These are phyloP conservation scores for Pyrgilauda ruficollis DNA, from an alignment of 2,113 vertebrate species.

Conservation along the genomic window DNA sequence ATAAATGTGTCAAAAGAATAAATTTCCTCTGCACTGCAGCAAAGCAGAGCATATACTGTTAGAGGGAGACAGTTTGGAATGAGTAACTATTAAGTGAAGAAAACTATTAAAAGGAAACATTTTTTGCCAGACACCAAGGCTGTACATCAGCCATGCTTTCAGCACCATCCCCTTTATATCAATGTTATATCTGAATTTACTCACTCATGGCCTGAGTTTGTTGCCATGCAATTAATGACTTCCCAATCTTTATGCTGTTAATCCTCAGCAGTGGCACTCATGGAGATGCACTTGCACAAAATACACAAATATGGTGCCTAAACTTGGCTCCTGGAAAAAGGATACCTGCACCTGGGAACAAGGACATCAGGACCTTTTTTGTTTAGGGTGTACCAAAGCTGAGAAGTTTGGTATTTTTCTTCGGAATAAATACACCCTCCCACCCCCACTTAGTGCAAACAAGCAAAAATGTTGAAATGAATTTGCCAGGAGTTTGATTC, in stretches of 20 bases:
- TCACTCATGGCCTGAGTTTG: conserved; percentile 37
- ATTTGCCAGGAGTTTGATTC: neutral
- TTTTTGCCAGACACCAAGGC: conserved; percentile 22
- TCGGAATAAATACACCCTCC: neutral
- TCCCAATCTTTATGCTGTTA: conserved; percentile 41
- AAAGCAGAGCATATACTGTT: neutral
- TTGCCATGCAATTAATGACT: conserved; percentile 36
- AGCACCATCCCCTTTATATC: conserved; percentile 6
- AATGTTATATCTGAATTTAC: conserved; percentile 45
- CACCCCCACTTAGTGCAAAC: neutral
- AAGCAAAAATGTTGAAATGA: neutral
- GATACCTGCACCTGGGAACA: neutral
- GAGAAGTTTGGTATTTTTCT: neutral
- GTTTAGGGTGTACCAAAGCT: neutral
- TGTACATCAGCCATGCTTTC: conserved; percentile 7
- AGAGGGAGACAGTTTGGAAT: conserved; percentile 51
- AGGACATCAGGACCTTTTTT: neutral
- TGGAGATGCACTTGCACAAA: neutral
- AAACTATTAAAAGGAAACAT: conserved; percentile 58
- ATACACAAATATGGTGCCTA: neutral
- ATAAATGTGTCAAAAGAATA: conserved; percentile 70
- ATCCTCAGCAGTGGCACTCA: conserved; percentile 24
- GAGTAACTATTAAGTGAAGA: conserved; percentile 46
- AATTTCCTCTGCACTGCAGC: conserved; percentile 54
- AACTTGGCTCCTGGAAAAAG: neutral